phyloP scores from a whole-genome alignment of 1,140 invertebrate species.

The Psix sp. region DNA sequence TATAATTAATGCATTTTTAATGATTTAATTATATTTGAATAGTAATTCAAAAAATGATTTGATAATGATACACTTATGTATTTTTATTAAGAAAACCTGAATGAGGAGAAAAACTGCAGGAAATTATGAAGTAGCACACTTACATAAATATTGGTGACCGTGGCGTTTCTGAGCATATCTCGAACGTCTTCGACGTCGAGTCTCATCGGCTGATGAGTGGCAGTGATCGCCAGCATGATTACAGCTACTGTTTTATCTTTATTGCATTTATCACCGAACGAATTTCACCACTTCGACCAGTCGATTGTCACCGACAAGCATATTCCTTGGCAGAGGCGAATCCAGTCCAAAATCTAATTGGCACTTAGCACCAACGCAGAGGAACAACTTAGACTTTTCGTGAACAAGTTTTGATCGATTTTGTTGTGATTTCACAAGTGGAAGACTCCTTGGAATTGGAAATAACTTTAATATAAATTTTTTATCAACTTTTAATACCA shows the following conservation, averaged over 20 bases:
- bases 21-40: no score
- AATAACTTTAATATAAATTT: no score
- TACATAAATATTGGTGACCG: conserved; percentile 75
- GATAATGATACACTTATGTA: no score
- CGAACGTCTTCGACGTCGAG: conserved; percentile 74
- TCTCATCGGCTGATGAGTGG: conserved; percentile 68
- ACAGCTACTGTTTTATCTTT: conserved; percentile 23
- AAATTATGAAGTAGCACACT: conserved; percentile 65
- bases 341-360: conserved; percentile 19
- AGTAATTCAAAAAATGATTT: not conserved
- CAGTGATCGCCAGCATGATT: conserved; percentile 72
- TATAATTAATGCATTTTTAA: no score
- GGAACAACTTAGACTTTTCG: not conserved
- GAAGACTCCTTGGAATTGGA: no score
- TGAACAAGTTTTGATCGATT: no score
- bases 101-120: conserved; percentile 15
- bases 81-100: not conserved
- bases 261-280: conserved; percentile 37
- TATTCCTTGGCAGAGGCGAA: conserved; percentile 6
- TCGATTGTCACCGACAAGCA: conserved; percentile 18
- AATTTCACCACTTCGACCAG: conserved; percentile 4
- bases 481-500: no score
- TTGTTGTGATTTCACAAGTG: no score
- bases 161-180: conserved; percentile 74
- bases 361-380: conserved; percentile 1